These are phyloP conservation scores for Bunonema sp. DNA, from an alignment of 2,888 invertebrate genomes.

Conservation along the genomic window DNA sequence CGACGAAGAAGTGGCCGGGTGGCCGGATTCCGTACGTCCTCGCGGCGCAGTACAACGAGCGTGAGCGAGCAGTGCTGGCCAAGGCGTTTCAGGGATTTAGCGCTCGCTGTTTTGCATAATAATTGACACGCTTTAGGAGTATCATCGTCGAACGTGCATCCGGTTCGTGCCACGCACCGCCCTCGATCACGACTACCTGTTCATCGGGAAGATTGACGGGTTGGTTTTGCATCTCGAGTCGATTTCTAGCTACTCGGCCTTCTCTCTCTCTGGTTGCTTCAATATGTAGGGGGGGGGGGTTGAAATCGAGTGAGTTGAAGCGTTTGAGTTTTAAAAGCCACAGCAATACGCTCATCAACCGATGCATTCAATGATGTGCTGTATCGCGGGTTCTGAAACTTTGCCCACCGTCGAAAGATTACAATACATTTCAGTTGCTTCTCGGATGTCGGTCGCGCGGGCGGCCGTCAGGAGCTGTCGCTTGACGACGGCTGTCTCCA, in stretches of 20 bases:
- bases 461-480: conserved; percentile 42
- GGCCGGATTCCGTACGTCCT: conserved; percentile 44
- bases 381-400: neutral
- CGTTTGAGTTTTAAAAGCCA: neutral
- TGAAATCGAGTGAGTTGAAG: neutral
- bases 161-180: conserved; percentile 31
- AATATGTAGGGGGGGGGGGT: neutral
- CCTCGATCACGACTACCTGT: conserved; percentile 39
- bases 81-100: conserved; percentile 25
- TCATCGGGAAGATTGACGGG: conserved; percentile 44
- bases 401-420: neutral
- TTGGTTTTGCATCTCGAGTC: conserved; percentile 5
- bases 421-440: conserved; percentile 27
- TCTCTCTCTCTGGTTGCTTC: too few species aligned
- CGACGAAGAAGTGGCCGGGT: conserved; percentile 41
- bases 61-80: conserved; percentile 40
- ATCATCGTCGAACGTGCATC: conserved; percentile 39
- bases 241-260: neutral
- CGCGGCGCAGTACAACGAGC: conserved; percentile 33
- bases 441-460: conserved; percentile 43
- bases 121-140: conserved; percentile 20
- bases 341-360: neutral
- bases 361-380: neutral
- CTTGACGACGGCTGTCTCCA: conserved; percentile 42
- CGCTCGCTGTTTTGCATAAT: neutral